These are phyloP conservation scores for Acanthaster planci DNA, from an alignment of 35 echinoderm and acorn worm genomes.

Conservation along the genomic window DNA sequence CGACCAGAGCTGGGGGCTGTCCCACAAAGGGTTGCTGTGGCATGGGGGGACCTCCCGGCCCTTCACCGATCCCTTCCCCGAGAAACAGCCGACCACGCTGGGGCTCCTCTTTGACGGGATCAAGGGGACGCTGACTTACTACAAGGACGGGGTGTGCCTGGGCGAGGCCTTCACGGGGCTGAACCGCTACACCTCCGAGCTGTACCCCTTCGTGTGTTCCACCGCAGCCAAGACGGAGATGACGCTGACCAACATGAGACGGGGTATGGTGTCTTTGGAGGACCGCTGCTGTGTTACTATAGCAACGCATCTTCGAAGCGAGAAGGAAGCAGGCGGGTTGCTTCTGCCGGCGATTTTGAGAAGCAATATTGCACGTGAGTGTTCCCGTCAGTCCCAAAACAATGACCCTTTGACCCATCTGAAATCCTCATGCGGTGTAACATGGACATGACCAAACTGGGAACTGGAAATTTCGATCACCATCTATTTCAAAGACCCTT, in stretches of 20 bases:
- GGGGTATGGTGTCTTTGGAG: constrained; percentile 59
- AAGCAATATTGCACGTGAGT: constrained; percentile 28
- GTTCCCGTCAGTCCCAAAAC: background rate
- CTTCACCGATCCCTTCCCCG: constrained; percentile 77
- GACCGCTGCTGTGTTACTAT: constrained; percentile 80
- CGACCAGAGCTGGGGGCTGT: constrained; percentile 80
- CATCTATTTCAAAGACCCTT: too few species aligned
- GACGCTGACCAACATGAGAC: constrained; percentile 36
- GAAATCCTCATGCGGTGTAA: background rate
- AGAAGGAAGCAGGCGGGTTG: constrained; percentile 11
- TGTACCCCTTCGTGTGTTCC: constrained; percentile 84
- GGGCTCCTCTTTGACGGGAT: constrained; percentile 78
- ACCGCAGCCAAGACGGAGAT: constrained; percentile 94
- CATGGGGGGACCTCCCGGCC: constrained; percentile 57
- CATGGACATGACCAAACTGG: background rate
- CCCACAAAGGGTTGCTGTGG: constrained; percentile 88
- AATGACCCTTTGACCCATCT: background rate
- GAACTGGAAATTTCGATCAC: background rate
- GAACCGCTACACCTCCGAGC: constrained; percentile 32
- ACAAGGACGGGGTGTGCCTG: constrained; percentile 70
- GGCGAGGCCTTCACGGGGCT: constrained; percentile 83
- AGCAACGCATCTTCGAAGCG: constrained; percentile 26
- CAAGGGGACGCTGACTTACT: constrained; percentile 78
- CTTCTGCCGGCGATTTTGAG: constrained; percentile 39
- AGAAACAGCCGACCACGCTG: constrained; percentile 62